phyloP scores from a whole-genome alignment of 2,797 vertebrate genomes.

The Pangasius krempfi region DNA sequence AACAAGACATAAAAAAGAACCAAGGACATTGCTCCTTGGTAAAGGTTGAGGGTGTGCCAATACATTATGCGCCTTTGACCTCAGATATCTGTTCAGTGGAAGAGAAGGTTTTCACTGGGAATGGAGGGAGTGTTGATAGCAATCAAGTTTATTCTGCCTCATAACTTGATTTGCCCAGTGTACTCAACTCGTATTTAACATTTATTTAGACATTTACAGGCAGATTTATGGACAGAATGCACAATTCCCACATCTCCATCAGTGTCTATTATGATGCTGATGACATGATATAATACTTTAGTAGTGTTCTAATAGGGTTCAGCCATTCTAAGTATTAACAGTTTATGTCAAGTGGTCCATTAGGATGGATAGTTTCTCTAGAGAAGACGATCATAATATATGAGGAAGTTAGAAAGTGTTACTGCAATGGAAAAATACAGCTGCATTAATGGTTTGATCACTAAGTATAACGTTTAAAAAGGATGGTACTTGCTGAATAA shows the following conservation, averaged over 20 bases:
- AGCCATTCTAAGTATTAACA: not conserved
- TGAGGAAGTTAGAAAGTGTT: not conserved
- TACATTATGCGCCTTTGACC: conserved; percentile 45
- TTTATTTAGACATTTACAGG: conserved; percentile 33
- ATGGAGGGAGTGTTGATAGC: conserved; percentile 53
- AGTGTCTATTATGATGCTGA: conserved; percentile 15
- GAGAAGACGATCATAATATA: not conserved
- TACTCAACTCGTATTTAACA: conserved; percentile 45
- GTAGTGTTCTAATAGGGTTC: not conserved
- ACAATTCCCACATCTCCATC: conserved; percentile 23
- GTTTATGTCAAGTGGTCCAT: too few species aligned
- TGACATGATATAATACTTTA: not conserved
- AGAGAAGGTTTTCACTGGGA: conserved; percentile 45
- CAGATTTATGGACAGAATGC: conserved; percentile 5
- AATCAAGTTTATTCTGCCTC: conserved; percentile 54
- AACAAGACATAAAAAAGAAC: conserved; percentile 45
- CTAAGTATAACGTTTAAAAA: not conserved
- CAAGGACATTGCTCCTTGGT: conserved; percentile 45
- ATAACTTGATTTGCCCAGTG: conserved; percentile 38
- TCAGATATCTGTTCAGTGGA: conserved; percentile 55
- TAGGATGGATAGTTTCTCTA: not conserved
- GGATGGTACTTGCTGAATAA: not conserved
- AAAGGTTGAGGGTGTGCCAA: conserved; percentile 43
- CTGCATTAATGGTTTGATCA: not conserved
- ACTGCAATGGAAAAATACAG: not conserved